Evolutionary conservation across 1,140 invertebrate species (phyloP), one percentile per base, ranked within the genome.

Genomic region (Arctopsyche grandis): DNA sequence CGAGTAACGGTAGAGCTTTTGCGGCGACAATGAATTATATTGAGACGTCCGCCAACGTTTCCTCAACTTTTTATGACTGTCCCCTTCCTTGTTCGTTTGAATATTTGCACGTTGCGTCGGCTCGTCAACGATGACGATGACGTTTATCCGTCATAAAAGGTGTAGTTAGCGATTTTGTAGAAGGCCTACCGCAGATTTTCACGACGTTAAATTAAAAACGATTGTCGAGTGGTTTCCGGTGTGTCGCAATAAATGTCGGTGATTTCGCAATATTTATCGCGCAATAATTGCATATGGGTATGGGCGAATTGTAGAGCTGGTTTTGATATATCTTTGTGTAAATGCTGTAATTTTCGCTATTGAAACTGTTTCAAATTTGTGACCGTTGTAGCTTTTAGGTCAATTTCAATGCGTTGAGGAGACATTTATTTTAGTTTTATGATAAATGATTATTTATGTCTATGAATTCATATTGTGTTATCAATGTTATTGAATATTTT

Each of bases 11-110:
- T 29, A 66, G 21, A 9, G 0, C 9, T 66, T 66, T 66, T 66
- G 24, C 63, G 63, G 63, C 63, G 63, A 66, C 24, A 29, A 66
- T 66, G 24, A 66, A 66, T 66, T 66, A 16, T 52, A 66, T 26
- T 26, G 24, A 24, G 63, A 29, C 63, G 24, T 66, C 63, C 63
- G 24, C 63, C 56, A 9, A 19, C n/a, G 16, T 19, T 60, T 21
- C 16, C 21, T 60, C 16, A n/a, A 52, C 48, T 52, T 60, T 60
- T 60, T 60, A 60, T 60, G 21, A 19, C 16, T 38, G 7, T 7
- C 29, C 29, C 29, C 19, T 19, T 60, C 21, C 21, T 19, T 1
- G 1, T 60, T 19, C 52, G 4, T 56, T 60, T 60, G 56, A 60
- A 60, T 60, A 60, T 60, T 16, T 60, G 56, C 56, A 60, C 56